Evolutionary conservation across 92 coral and sea anemone genomes (phyloP).

Genomic region (Pocillopora meandrina): DNA sequence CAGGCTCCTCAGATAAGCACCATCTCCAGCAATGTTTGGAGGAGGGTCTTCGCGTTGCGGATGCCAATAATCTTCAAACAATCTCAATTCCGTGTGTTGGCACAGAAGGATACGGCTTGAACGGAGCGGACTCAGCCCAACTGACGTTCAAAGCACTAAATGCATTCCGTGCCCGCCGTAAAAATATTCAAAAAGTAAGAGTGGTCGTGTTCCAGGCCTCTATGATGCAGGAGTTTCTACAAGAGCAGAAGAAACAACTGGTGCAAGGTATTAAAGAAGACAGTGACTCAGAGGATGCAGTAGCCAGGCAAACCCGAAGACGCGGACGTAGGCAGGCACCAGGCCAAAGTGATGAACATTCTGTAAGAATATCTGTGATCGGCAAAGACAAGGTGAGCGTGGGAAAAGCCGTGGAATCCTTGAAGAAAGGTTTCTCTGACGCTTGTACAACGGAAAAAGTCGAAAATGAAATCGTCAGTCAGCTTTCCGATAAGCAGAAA

Average conservation of each 20-base stretch:
- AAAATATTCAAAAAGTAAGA: slow-evolving; percentile 35
- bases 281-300: background rate
- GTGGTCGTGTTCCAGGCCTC: slow-evolving; percentile 54
- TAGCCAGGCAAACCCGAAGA: background rate
- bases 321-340: background rate
- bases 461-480: slow-evolving; percentile 35
- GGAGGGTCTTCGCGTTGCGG: too few relatives aligned
- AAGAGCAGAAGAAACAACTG: background rate
- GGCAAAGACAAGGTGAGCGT: slow-evolving; percentile 34
- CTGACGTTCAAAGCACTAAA: slow-evolving; percentile 55
- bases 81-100: slow-evolving; percentile 57
- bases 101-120: slow-evolving; percentile 53
- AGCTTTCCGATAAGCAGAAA: slow-evolving; percentile 53
- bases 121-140: slow-evolving; percentile 46
- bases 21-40: background rate
- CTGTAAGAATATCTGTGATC: background rate
- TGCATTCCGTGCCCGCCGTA: slow-evolving; percentile 13
- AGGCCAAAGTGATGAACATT: slow-evolving; percentile 2
- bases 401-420: slow-evolving; percentile 27
- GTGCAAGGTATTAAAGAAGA: background rate
- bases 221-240: slow-evolving; percentile 56
- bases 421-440: slow-evolving; percentile 37
- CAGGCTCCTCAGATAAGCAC: slow-evolving; percentile 13
- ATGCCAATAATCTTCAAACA: too few relatives aligned
- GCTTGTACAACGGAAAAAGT: slow-evolving; percentile 56